A percentile compares a stretch with the other conserved stretches of the same genome.
Evolutionary conservation across 1,140 invertebrate species (phyloP).

Genomic region (Camponotus pennsylvanicus): DNA sequence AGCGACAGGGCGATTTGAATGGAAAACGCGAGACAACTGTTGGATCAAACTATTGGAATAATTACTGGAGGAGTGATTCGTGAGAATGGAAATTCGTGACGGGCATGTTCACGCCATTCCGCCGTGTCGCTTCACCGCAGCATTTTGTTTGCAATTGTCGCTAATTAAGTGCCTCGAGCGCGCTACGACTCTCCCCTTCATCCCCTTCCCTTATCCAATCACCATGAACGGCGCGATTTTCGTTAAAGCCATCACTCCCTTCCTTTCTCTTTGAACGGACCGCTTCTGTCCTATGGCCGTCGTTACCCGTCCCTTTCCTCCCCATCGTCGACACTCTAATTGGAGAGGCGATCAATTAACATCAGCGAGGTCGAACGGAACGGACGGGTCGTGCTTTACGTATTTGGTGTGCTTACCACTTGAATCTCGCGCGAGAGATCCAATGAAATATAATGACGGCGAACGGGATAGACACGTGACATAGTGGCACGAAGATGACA

Average conservation of each 20-base stretch:
- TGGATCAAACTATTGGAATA: conserved; percentile 60
- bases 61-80: conserved; percentile 67
- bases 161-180: conserved; percentile 69
- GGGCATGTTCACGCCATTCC: not conserved
- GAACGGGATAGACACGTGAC: conserved; percentile 29
- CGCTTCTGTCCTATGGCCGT: conserved; percentile 1
- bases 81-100: conserved; percentile 64
- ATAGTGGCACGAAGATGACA: conserved; percentile 56
- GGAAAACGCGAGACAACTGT: conserved; percentile 3
- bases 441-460: conserved; percentile 46
- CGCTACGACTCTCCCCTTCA: not conserved
- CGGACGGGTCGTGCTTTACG: conserved; percentile 59
- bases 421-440: conserved; percentile 3
- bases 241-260: conserved; percentile 41
- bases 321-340: conserved; percentile 57
- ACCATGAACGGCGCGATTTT: conserved; percentile 58
- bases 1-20: conserved; percentile 40
- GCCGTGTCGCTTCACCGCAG: conserved; percentile 45
- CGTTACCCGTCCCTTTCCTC: not conserved
- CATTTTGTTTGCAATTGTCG: conserved; percentile 74
- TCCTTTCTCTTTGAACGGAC: conserved; percentile 10
- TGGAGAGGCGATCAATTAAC: conserved; percentile 71
- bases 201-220: conserved; percentile 12
- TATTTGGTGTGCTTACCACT: conserved; percentile 45
- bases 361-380: conserved; percentile 52